Evolutionary conservation across 1,140 invertebrate genomes (phyloP), one percentile per base, ranked within the genome.

Genomic region (Trichonephila clavipes): DNA sequence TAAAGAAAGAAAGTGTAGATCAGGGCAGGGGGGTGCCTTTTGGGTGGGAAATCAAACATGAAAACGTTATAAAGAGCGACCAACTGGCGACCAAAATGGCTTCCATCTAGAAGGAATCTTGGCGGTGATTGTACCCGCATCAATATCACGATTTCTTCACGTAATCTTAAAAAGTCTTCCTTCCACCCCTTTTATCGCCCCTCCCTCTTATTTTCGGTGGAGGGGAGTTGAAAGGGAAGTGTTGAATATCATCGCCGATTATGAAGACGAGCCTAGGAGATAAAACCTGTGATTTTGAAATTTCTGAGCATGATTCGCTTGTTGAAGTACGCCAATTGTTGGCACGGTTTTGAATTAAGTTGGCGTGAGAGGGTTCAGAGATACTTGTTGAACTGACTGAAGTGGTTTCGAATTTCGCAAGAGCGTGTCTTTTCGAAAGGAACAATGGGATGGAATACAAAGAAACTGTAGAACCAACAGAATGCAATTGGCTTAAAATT

Each of bases 41-140:
- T 59, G 85, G 62, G 24, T 34, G 86, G 86, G 28, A 59, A 82
- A 81, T 90, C 89, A 81, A 90, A 90, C 89, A 90, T 90, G 89
- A 82, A 82, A 82, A 90, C 87, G 87, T 72, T 88, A 44, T 88
- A 88, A n/a, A 88, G 87, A 44, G 40, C 44, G 7, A 28, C 18
- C 87, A 88, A 88, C 51, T 88, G 64, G 12, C 19, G 62, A 77
- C 34, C 72, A 77, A 77, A 77, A 77, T 77, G 34, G 62, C 87
- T 85, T 85, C 82, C 18, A 40, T 77, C 24, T 77, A 18, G 66
- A 24, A 8, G 66, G 66, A 69, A n/a, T 69, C 66, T 69, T 21
- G 16, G 18, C 58, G 59, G 58, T 82, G 66, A 90, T 90, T 82
- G 89, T 81, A 34, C 77, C 89, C 24, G 87, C 87, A 72, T 88